phyloP scores from a whole-genome alignment of 2,888 invertebrate genomes.

The Patella ulyssiponensis region DNA sequence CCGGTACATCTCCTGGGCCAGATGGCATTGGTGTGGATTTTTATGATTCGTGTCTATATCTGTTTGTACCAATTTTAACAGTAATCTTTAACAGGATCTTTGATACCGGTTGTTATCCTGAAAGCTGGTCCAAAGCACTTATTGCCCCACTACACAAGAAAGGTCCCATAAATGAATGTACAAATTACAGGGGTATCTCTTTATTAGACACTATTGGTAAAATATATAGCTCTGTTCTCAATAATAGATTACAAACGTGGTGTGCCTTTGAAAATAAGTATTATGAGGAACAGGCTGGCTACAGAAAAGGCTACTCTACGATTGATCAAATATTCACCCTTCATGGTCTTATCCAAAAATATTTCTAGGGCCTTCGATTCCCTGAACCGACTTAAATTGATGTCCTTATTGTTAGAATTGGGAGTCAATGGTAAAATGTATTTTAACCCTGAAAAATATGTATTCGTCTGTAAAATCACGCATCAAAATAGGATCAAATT shows the following conservation, averaged over 20 bases:
- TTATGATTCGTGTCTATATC: constrained; percentile 19
- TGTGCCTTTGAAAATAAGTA: constrained; percentile 5
- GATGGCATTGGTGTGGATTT: constrained; percentile 19
- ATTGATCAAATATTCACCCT: constrained; percentile 8
- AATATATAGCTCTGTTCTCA: constrained; percentile 27
- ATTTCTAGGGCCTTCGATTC: neutral
- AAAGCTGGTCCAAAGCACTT: constrained; percentile 19
- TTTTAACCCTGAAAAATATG: neutral
- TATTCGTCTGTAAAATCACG: neutral
- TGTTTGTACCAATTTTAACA: neutral
- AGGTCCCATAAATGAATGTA: constrained; percentile 6
- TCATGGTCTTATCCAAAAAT: neutral
- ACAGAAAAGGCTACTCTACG: neutral
- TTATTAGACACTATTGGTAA: constrained; percentile 24
- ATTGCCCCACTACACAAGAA: constrained; percentile 32
- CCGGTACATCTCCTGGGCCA: constrained; percentile 8
- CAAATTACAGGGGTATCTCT: constrained; percentile 27
- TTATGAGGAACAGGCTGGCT: neutral
- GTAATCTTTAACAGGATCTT: constrained; percentile 23
- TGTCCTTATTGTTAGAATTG: neutral
- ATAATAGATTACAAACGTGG: constrained; percentile 22
- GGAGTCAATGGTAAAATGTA: constrained; percentile 2
- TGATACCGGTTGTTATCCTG: constrained; percentile 22
- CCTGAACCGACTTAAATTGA: neutral
- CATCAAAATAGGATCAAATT: neutral